phyloP scores from a whole-genome alignment of 2,797 vertebrate species.

The Podarcis lilfordi region DNA sequence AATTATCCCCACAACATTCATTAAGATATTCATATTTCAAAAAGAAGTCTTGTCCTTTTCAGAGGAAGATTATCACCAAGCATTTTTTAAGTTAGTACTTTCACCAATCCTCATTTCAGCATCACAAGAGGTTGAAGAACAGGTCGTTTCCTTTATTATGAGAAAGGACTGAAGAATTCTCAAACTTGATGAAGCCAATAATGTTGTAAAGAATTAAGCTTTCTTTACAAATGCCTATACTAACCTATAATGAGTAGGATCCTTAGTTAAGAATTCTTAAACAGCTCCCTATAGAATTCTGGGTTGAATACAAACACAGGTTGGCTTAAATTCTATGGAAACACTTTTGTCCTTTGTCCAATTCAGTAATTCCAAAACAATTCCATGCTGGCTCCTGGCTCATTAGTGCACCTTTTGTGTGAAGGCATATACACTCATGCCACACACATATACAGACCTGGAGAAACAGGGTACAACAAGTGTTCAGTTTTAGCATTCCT shows the following conservation, averaged over 20 bases:
- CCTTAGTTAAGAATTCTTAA: slow-evolving; percentile 13
- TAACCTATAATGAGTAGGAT: neutral
- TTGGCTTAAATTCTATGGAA: slow-evolving; percentile 62
- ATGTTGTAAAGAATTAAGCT: slow-evolving; percentile 17
- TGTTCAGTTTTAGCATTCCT: slow-evolving; percentile 64
- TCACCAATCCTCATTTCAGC: neutral
- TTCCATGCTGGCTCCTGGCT: slow-evolving; percentile 63
- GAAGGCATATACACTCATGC: slow-evolving; percentile 47
- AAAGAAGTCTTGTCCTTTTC: neutral
- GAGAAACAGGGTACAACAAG: slow-evolving; percentile 69
- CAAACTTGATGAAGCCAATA: slow-evolving; percentile 1
- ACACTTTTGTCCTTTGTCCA: slow-evolving; percentile 55
- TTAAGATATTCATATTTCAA: neutral
- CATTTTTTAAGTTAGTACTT: neutral
- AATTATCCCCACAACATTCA: neutral
- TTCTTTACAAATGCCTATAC: neutral
- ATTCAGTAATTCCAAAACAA: slow-evolving; percentile 62
- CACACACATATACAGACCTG: slow-evolving; percentile 70
- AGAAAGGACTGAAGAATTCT: neutral
- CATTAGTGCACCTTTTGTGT: slow-evolving; percentile 63
- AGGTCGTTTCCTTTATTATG: neutral
- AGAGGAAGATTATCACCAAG: neutral
- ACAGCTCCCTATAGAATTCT: slow-evolving; percentile 12
- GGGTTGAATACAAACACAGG: slow-evolving; percentile 10
- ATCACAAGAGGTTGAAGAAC: neutral